Evolutionary conservation across 2,797 vertebrate genomes (phyloP).

Genomic region (Avahi laniger): DNA sequence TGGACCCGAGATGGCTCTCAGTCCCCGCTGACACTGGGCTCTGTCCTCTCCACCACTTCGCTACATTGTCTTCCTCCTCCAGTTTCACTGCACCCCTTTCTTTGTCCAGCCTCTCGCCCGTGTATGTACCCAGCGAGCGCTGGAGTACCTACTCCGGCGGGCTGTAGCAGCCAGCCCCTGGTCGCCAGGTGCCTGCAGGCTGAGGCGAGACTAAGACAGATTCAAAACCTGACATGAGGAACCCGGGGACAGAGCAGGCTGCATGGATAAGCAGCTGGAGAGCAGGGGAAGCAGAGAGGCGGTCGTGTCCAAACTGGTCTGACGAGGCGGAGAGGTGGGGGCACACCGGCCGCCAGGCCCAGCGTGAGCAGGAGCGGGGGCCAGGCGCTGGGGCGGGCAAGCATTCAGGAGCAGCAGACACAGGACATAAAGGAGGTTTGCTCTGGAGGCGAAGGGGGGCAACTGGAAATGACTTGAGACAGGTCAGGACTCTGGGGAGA

Average conservation of each 20-base stretch:
- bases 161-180: not conserved
- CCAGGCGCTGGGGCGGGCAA: rapidly evolving
- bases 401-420: rapidly evolving
- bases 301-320: not conserved
- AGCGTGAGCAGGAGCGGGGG: not conserved
- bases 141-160: too few relatives aligned
- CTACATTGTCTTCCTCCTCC: not conserved
- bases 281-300: not conserved
- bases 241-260: not conserved
- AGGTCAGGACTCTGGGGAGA: not conserved
- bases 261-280: not conserved
- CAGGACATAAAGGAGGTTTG: not conserved
- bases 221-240: not conserved
- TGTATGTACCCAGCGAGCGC: not conserved
- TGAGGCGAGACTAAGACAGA: not conserved
- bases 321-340: not conserved
- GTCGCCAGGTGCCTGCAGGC: not conserved
- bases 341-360: not conserved
- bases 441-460: not conserved
- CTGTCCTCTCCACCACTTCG: not conserved
- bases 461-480: not conserved
- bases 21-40: not conserved
- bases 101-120: not conserved
- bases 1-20: not conserved
- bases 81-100: not conserved